A percentile compares a stretch with the other conserved stretches of the same genome.
These are phyloP conservation scores for Dicentrarchus labrax DNA, from an alignment of 2,113 vertebrate genomes.

Conservation along the genomic window DNA sequence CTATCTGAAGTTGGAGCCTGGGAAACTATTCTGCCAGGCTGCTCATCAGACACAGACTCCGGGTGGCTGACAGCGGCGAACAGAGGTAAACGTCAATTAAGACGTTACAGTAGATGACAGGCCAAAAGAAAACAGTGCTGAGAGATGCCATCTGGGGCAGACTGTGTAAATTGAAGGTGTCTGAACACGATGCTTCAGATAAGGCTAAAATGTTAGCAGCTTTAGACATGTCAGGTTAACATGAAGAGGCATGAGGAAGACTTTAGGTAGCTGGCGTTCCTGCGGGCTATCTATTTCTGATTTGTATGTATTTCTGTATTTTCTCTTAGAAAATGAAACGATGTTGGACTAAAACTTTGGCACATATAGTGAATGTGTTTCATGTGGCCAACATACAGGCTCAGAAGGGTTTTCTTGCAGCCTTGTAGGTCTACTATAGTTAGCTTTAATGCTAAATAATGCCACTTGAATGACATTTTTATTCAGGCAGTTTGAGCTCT, in stretches of 20 bases:
- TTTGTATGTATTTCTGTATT: not conserved
- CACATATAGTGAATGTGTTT: not conserved
- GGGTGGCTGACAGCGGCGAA: slow-evolving; percentile 67
- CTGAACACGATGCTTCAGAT: slow-evolving; percentile 75
- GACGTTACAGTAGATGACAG: slow-evolving; percentile 75
- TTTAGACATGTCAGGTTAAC: slow-evolving; percentile 65
- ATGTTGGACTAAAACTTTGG: not conserved
- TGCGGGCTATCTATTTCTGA: slow-evolving; percentile 11
- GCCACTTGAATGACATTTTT: slow-evolving; percentile 47
- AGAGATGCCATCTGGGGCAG: slow-evolving; percentile 68
- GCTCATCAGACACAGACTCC: slow-evolving; percentile 61
- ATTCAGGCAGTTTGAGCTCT: slow-evolving; percentile 40
- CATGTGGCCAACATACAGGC: not conserved
- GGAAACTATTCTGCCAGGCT: slow-evolving; percentile 62
- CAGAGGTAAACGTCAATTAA: slow-evolving; percentile 81
- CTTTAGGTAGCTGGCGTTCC: slow-evolving; percentile 7
- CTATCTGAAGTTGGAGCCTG: slow-evolving; percentile 61
- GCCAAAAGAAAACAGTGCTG: slow-evolving; percentile 70
- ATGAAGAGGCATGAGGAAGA: slow-evolving; percentile 66
- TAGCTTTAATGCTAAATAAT: slow-evolving; percentile 38
- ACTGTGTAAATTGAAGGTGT: slow-evolving; percentile 78
- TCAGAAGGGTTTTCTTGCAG: slow-evolving; percentile 7
- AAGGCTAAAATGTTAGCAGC: slow-evolving; percentile 68
- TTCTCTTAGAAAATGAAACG: not conserved
- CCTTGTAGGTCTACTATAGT: slow-evolving; percentile 3